Base-by-base conservation (phyloP, 1,140 invertebrate genomes). In the Sinella curviseta region DNA sequence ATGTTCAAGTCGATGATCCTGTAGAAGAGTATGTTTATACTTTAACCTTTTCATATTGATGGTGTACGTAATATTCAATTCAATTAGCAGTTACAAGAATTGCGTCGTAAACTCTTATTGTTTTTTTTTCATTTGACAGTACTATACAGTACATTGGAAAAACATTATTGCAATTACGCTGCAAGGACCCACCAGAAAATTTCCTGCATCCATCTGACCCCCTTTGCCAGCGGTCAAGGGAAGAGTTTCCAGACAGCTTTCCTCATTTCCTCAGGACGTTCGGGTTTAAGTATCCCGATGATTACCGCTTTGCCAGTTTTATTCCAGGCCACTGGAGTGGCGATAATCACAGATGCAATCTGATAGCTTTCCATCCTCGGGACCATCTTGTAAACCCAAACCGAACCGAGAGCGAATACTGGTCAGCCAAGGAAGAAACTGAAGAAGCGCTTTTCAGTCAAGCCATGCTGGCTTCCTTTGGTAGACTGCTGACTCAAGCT, bases 251-350 rank as follows among this genome's bases (percentile, higher is more conserved):
- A 60, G 39, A 79, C 24, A 81, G 87, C 76, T 89, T 89, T 80
- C 86, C 88, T 35, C 89, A 89, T 84, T 87, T 90, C 85, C 92
- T 92, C 0, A 85, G 87, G 82, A 87, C 86, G 74, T 81, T 91
- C 65, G 91, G 91, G 60, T 91, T 90, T 82, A 80, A 60, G n/a
- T 60, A 17, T 60, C 39, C 39, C 39, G 4, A 26, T 16, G 85
- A 88, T 36, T 85, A 89, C 80, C 87, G 89, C 84, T 91, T 91
- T 87, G 91, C 90, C 3, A 91, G 91, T 20, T 92, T 90, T 87
- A 91, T 94, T 83, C 93, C 94, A 85, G 94, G 94, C 55, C 93
- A 91, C 86, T 95, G 93, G 93, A 91, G 93, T 54, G 93, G 92
- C 1, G 93, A 94, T 87, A 83, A 86, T 39, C 88, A 90, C 86